Conservation (phyloP, 2,888 invertebrate species). For the Aleiodes testaceus region DNA sequence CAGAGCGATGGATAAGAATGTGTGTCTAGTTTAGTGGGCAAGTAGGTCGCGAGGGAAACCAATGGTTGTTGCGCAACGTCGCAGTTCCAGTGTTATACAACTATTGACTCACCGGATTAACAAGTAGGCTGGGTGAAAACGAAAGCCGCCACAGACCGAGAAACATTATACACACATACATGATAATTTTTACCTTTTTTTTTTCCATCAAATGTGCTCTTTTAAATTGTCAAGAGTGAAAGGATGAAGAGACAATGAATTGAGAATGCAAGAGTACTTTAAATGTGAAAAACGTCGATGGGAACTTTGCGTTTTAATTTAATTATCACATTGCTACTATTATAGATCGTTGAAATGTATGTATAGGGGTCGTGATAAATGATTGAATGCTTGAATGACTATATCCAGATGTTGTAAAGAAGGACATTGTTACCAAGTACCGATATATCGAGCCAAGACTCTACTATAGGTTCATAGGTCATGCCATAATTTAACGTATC, state of each 20-base stretch:
- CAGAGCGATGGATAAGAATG: constrained; percentile 68
- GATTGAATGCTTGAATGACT: not conserved
- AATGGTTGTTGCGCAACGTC: constrained; percentile 68
- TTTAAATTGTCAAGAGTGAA: not conserved
- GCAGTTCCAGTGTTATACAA: constrained; percentile 72
- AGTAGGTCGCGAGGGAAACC: constrained; percentile 72
- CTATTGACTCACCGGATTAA: constrained; percentile 73
- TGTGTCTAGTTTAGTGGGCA: constrained; percentile 74
- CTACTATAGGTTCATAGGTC: constrained; percentile 36
- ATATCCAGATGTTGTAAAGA: constrained; percentile 4
- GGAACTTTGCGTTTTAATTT: not conserved
- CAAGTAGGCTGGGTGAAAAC: constrained; percentile 73
- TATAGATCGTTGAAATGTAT: constrained; percentile 40
- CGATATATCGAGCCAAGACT: constrained; percentile 26
- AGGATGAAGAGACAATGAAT: too few species aligned
- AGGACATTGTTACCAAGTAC: constrained; percentile 22
- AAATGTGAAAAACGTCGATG: too few species aligned
- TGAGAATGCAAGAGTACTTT: too few species aligned
- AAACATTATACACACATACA: constrained; percentile 35
- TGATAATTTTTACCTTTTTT: not conserved
- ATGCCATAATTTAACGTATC: constrained; percentile 37
- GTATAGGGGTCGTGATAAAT: constrained; percentile 30
- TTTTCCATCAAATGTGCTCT: constrained; percentile 6
- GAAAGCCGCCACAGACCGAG: constrained; percentile 63
- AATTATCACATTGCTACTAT: not conserved